Evolutionary conservation across 2,888 invertebrate species (phyloP).

Genomic region (Thymelicus acteon): DNA sequence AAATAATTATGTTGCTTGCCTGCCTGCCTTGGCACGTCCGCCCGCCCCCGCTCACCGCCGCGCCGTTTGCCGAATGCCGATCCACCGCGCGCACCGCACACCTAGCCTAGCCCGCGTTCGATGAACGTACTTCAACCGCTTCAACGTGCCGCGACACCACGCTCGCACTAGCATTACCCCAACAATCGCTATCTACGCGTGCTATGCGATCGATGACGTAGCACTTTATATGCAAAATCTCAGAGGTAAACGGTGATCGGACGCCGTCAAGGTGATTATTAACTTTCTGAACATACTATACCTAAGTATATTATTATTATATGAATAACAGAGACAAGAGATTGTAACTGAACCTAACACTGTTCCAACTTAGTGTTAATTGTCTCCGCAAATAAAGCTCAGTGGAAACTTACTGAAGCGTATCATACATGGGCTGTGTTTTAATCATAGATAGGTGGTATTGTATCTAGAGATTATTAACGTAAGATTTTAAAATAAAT

Average conservation of each 20-base stretch:
- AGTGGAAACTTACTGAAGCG: slow-evolving; percentile 7
- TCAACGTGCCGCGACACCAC: no score
- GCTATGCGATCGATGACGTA: slow-evolving; percentile 48
- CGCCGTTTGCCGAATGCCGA: slow-evolving; percentile 65
- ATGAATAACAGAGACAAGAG: slow-evolving; percentile 20
- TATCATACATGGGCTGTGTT: neutral
- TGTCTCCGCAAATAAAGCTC: slow-evolving; percentile 6
- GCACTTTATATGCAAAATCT: slow-evolving; percentile 44
- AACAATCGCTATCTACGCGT: slow-evolving; percentile 47
- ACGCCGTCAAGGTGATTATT: slow-evolving; percentile 45
- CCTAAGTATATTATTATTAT: neutral
- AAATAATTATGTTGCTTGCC: slow-evolving; percentile 73
- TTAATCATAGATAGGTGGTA: no score
- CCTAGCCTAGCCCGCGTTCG: slow-evolving; percentile 42
- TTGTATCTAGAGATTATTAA: no score
- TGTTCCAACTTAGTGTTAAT: slow-evolving; percentile 22
- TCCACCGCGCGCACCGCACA: slow-evolving; percentile 43
- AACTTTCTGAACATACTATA: slow-evolving; percentile 24
- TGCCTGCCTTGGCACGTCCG: slow-evolving; percentile 83
- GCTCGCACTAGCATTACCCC: slow-evolving; percentile 12
- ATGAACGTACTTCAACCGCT: slow-evolving; percentile 33
- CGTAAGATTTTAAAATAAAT: no score
- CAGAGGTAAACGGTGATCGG: slow-evolving; percentile 44
- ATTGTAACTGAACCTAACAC: slow-evolving; percentile 16
- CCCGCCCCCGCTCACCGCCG: slow-evolving; percentile 61